phyloP scores from a whole-genome alignment of 2,113 vertebrate species.

The Xenopus borealis region DNA sequence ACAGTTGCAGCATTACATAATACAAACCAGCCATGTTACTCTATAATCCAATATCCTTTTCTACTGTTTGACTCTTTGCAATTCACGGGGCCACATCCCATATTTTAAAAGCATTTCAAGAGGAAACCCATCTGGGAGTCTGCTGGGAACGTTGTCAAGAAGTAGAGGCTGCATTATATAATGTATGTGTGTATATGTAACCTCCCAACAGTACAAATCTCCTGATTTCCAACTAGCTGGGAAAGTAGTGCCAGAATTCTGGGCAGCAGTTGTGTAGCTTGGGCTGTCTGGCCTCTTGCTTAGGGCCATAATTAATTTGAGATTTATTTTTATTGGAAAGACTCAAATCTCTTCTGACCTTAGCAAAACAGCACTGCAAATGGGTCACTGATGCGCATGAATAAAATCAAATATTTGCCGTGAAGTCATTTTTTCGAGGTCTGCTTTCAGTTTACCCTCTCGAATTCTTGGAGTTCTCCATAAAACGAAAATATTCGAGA shows the following conservation, averaged over 20 bases:
- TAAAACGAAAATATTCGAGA: slow-evolving; percentile 67
- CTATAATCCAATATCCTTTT: slow-evolving; percentile 15
- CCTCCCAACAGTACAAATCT: not conserved
- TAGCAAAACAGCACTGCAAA: slow-evolving; percentile 95
- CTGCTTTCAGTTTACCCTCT: slow-evolving; percentile 85
- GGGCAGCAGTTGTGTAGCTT: slow-evolving; percentile 82
- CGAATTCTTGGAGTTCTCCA: slow-evolving; percentile 57
- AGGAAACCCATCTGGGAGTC: not conserved
- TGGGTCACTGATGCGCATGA: slow-evolving; percentile 85
- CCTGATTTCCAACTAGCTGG: not conserved
- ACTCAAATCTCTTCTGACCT: slow-evolving; percentile 91
- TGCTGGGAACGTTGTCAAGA: not conserved
- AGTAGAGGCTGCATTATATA: not conserved
- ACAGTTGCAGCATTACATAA: slow-evolving; percentile 4
- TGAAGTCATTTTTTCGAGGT: slow-evolving; percentile 68
- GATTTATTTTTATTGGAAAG: slow-evolving; percentile 99
- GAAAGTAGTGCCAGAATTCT: slow-evolving; percentile 58
- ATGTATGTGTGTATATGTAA: too few species aligned
- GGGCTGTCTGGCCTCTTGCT: slow-evolving; percentile 91
- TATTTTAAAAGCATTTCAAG: slow-evolving; percentile 7
- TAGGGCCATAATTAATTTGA: slow-evolving; percentile 98
- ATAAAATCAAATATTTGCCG: slow-evolving; percentile 80
- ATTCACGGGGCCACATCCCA: not conserved
- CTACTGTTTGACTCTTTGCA: slow-evolving; percentile 14
- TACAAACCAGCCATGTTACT: slow-evolving; percentile 5